A percentile compares a stretch with the other conserved stretches of the same genome.
Evolutionary conservation across 2,888 invertebrate species (phyloP).

Genomic region (Scaptomyza reducta): DNA sequence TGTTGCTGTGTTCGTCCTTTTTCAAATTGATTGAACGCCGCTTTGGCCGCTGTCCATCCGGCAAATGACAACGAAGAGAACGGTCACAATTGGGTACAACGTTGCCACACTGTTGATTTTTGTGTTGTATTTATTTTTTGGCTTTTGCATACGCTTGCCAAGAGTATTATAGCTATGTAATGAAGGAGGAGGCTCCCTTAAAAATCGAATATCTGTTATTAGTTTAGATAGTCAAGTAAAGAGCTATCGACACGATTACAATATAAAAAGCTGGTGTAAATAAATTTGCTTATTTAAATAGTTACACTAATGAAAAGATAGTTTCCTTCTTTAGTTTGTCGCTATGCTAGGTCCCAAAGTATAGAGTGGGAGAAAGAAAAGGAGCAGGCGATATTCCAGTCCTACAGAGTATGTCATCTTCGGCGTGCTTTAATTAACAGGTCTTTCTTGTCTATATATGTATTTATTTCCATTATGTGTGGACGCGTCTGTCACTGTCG

Average conservation of each 20-base stretch:
- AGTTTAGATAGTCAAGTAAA: too few species aligned
- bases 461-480: constrained; percentile 50
- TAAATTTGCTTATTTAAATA: too few species aligned
- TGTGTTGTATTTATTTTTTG: constrained; percentile 55
- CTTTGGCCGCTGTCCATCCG: constrained; percentile 24
- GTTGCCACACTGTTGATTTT: constrained; percentile 63
- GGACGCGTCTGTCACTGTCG: constrained; percentile 1
- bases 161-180: not conserved
- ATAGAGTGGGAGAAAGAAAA: too few species aligned
- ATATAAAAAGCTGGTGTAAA: too few species aligned
- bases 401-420: not conserved
- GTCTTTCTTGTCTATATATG: constrained; percentile 8
- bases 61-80: constrained; percentile 6
- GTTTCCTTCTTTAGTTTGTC: too few species aligned
- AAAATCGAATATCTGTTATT: too few species aligned
- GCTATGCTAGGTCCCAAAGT: too few species aligned
- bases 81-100: constrained; percentile 42
- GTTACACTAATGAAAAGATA: too few species aligned
- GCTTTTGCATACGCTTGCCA: constrained; percentile 7
- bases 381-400: too few species aligned
- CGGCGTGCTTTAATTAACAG: not conserved
- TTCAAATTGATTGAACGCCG: constrained; percentile 56
- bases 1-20: constrained; percentile 28
- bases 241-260: too few species aligned
- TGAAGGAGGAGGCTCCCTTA: not conserved